phyloP scores from a whole-genome alignment of 1,140 invertebrate genomes.

The Dryas iulia region DNA sequence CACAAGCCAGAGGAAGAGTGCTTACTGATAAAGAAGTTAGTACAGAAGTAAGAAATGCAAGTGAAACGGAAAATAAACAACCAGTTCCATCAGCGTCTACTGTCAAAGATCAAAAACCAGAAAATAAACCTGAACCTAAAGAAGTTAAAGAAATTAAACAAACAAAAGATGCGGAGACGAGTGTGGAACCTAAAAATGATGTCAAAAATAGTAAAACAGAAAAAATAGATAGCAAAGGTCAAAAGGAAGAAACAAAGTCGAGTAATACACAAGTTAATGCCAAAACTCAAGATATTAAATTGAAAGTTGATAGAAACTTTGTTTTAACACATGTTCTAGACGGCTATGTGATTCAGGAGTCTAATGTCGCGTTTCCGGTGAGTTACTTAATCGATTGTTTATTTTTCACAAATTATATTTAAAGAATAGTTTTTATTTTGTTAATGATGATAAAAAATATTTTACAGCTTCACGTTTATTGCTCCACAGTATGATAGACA shows the following conservation, averaged over 20 bases:
- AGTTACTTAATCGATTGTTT: slow-evolving; percentile 32
- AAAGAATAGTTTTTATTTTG: no score
- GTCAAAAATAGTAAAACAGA: slow-evolving; percentile 27
- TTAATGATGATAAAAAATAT: no score
- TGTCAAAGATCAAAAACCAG: not conserved
- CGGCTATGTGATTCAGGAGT: slow-evolving; percentile 71
- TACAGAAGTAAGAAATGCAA: slow-evolving; percentile 21
- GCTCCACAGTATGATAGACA: no score
- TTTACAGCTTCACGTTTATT: no score
- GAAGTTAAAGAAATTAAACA: not conserved
- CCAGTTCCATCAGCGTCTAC: not conserved
- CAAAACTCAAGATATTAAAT: slow-evolving; percentile 26
- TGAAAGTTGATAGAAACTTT: slow-evolving; percentile 50
- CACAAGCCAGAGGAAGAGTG: slow-evolving; percentile 63
- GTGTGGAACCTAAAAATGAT: not conserved
- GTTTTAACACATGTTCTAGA: slow-evolving; percentile 68
- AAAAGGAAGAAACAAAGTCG: slow-evolving; percentile 7
- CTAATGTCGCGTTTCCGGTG: slow-evolving; percentile 70
- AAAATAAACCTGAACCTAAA: slow-evolving; percentile 9
- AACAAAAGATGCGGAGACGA: not conserved
- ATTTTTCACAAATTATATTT: not conserved
- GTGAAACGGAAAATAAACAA: not conserved
- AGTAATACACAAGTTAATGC: not conserved
- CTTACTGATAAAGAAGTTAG: slow-evolving; percentile 44
- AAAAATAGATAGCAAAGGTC: not conserved